These are phyloP conservation scores for Drosophila merina DNA, from an alignment of 2,888 invertebrate genomes.

Conservation along the genomic window DNA sequence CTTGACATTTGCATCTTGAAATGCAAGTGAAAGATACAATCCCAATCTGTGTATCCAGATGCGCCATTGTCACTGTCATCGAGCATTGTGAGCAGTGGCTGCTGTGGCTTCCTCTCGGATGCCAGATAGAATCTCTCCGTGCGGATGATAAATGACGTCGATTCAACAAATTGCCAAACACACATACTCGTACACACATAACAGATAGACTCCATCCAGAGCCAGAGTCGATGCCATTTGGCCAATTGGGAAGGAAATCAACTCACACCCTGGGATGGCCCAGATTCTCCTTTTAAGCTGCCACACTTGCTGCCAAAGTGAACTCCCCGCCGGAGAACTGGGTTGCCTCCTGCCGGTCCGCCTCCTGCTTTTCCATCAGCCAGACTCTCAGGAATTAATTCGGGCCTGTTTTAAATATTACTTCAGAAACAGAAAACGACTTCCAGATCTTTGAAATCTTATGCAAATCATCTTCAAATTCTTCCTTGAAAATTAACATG, in stretches of 20 bases:
- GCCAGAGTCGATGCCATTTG: constrained; percentile 51
- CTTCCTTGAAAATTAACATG: constrained; percentile 8
- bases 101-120: constrained; percentile 23
- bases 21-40: constrained; percentile 83
- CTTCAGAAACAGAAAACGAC: constrained; percentile 14
- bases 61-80: constrained; percentile 58
- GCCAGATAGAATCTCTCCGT: constrained; percentile 36
- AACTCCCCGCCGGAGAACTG: constrained; percentile 4
- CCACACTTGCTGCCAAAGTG: constrained; percentile 7
- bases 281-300: constrained; percentile 18
- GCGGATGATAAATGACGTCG: constrained; percentile 81
- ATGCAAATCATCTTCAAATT: constrained; percentile 25
- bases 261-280: constrained; percentile 47
- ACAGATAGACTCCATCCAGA: constrained; percentile 44
- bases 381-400: constrained; percentile 44
- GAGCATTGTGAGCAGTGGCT: constrained; percentile 38
- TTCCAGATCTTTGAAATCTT: constrained; percentile 10
- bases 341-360: neutral
- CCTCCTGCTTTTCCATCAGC: constrained; percentile 16
- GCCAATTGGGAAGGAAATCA: constrained; percentile 81
- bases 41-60: constrained; percentile 74
- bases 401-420: constrained; percentile 37
- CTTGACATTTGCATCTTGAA: constrained; percentile 81
- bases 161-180: constrained; percentile 75
- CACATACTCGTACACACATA: constrained; percentile 57